Conservation (phyloP, 2,113 vertebrate genomes). For the Chrysemys picta region DNA sequence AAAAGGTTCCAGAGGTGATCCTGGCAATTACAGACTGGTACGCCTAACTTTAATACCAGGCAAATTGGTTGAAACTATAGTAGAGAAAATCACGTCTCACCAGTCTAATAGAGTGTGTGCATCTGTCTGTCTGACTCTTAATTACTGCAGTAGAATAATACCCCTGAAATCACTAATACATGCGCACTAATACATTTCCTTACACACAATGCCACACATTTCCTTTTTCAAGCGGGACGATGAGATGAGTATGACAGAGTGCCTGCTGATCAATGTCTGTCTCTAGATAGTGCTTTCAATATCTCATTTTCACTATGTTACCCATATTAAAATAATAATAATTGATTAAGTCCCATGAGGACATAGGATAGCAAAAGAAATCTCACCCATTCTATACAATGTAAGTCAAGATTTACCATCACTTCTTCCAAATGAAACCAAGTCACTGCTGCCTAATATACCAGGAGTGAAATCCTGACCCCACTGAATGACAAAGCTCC, state of each 20-base stretch:
- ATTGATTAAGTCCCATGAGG: background rate
- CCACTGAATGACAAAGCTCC: background rate
- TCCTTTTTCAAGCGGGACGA: background rate
- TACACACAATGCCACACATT: background rate
- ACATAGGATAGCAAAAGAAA: background rate
- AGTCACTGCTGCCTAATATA: background rate
- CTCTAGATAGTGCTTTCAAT: background rate
- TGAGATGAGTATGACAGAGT: background rate
- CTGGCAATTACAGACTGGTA: background rate
- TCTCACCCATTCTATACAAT: background rate
- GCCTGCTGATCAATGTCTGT: background rate
- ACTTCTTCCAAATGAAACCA: background rate
- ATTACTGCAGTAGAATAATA: background rate
- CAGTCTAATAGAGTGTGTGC: background rate
- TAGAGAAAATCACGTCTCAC: background rate
- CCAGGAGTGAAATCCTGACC: background rate
- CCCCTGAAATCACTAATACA: background rate
- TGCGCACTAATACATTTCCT: background rate
- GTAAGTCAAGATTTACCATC: background rate
- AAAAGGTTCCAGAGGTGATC: background rate
- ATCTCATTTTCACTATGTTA: background rate
- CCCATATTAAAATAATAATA: background rate
- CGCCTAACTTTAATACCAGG: background rate
- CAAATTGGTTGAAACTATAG: background rate
- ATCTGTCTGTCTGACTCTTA: background rate